These are phyloP conservation scores for Procambarus clarkii DNA, from an alignment of 1,140 invertebrate genomes.

Conservation along the genomic window DNA sequence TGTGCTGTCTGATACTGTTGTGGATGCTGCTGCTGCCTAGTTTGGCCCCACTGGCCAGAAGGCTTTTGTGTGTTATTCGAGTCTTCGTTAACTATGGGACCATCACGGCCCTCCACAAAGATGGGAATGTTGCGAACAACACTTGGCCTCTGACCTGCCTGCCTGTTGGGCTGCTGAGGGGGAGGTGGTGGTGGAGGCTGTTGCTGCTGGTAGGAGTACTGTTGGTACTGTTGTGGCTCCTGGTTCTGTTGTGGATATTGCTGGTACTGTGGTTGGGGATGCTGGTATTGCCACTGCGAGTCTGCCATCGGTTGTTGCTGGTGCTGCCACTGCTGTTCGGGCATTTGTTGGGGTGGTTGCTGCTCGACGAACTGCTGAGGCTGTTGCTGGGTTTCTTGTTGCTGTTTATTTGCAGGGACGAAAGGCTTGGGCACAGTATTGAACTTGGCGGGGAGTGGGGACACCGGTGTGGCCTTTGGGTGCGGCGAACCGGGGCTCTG, in stretches of 20 bases:
- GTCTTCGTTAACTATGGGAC: slow-evolving; percentile 79
- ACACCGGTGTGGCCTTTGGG: slow-evolving; percentile 16
- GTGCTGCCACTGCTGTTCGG: slow-evolving; percentile 37
- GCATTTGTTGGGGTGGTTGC: slow-evolving; percentile 24
- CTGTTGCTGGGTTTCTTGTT: slow-evolving; percentile 30
- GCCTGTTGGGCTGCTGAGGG: slow-evolving; percentile 57
- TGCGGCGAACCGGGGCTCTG: slow-evolving; percentile 33
- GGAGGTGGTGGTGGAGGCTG: slow-evolving; percentile 45
- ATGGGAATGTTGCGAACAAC: slow-evolving; percentile 89
- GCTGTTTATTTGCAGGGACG: slow-evolving; percentile 45
- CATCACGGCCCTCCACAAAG: slow-evolving; percentile 88
- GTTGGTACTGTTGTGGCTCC: slow-evolving; percentile 46
- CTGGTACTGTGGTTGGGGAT: slow-evolving; percentile 68
- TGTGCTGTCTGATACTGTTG: slow-evolving; percentile 1
- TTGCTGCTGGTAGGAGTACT: slow-evolving; percentile 62
- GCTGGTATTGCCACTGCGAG: slow-evolving; percentile 72
- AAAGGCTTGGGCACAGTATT: slow-evolving; percentile 71
- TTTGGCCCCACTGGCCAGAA: slow-evolving; percentile 70
- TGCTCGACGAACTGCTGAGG: neutral
- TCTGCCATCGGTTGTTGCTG: slow-evolving; percentile 73
- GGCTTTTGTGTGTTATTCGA: slow-evolving; percentile 70
- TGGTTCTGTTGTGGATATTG: slow-evolving; percentile 75
- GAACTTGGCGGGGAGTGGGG: slow-evolving; percentile 52
- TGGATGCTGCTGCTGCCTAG: slow-evolving; percentile 72
- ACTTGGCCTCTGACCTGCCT: slow-evolving; percentile 68